These are phyloP conservation scores for Stegodyphus mimosarum DNA, from an alignment of 1,140 invertebrate species.

Conservation along the genomic window DNA sequence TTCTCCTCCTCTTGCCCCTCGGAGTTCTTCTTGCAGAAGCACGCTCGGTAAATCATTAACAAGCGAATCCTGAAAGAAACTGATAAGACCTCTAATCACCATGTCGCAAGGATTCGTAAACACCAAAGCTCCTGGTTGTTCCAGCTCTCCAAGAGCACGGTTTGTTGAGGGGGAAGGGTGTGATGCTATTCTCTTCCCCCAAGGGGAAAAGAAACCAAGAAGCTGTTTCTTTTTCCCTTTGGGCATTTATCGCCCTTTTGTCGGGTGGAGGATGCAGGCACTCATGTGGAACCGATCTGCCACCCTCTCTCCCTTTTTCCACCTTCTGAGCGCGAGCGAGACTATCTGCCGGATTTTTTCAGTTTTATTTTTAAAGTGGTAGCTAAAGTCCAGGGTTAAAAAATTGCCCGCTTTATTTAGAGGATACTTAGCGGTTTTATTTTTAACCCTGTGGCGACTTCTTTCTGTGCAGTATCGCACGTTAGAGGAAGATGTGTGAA, in stretches of 20 bases:
- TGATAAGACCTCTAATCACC: slow-evolving; percentile 61
- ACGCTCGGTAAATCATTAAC: slow-evolving; percentile 62
- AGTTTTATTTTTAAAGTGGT: slow-evolving; percentile 44
- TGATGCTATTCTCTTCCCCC: background rate
- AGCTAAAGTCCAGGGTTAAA: slow-evolving; percentile 22
- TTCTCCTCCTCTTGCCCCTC: slow-evolving; percentile 15
- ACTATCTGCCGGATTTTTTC: background rate
- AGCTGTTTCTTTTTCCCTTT: slow-evolving; percentile 55
- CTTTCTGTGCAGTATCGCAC: background rate
- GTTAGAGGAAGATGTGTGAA: background rate
- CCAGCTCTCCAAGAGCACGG: too few relatives aligned
- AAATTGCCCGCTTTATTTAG: slow-evolving; percentile 51
- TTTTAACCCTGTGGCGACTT: slow-evolving; percentile 38
- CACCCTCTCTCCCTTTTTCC: background rate
- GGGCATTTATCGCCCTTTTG: slow-evolving; percentile 49
- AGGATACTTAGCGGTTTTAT: slow-evolving; percentile 54
- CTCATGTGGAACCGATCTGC: slow-evolving; percentile 45
- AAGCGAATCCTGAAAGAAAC: slow-evolving; percentile 61
- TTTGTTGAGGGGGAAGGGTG: background rate
- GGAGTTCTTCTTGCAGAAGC: slow-evolving; percentile 22
- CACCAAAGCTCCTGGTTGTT: slow-evolving; percentile 1
- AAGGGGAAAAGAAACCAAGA: slow-evolving; percentile 30
- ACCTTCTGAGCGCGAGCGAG: background rate
- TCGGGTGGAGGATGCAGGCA: slow-evolving; percentile 41
- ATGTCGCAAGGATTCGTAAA: slow-evolving; percentile 66